A percentile compares a stretch with the other conserved stretches of the same genome.
Evolutionary conservation across 2,888 invertebrate genomes (phyloP).

Genomic region (Theodoxus fluviatilis): DNA sequence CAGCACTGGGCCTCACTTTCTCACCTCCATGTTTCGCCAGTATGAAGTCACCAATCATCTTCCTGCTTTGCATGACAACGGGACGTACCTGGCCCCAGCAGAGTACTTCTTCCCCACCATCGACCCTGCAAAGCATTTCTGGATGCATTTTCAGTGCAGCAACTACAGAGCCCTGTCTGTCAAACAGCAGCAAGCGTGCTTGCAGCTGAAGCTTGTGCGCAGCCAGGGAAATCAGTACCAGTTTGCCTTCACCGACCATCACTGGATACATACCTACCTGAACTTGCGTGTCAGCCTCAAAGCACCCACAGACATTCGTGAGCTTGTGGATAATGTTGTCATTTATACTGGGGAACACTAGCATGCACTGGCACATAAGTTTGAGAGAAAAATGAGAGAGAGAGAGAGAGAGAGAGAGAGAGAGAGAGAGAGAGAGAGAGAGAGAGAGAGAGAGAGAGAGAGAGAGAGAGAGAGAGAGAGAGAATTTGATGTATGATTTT

Average conservation of each 20-base stretch:
- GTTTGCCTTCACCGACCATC: slow-evolving; percentile 51
- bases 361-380: no score
- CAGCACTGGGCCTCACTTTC: slow-evolving; percentile 57
- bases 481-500: no score
- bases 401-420: no score
- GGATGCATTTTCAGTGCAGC: slow-evolving; percentile 46
- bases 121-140: slow-evolving; percentile 49
- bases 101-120: slow-evolving; percentile 57
- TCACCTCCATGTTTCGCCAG: slow-evolving; percentile 43
- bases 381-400: no score
- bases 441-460: no score
- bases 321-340: no score
- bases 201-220: slow-evolving; percentile 43
- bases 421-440: no score
- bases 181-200: slow-evolving; percentile 47
- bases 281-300: slow-evolving; percentile 42
- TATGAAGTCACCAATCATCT: slow-evolving; percentile 34
- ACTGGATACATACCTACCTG: slow-evolving; percentile 57
- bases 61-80: slow-evolving; percentile 34
- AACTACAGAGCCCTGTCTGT: slow-evolving; percentile 39
- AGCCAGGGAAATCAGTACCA: slow-evolving; percentile 34
- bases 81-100: slow-evolving; percentile 49
- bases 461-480: no score
- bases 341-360: no score
- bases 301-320: slow-evolving; percentile 39